Evolutionary conservation across 2,113 vertebrate genomes (phyloP).

Genomic region (Mastomys coucha): DNA sequence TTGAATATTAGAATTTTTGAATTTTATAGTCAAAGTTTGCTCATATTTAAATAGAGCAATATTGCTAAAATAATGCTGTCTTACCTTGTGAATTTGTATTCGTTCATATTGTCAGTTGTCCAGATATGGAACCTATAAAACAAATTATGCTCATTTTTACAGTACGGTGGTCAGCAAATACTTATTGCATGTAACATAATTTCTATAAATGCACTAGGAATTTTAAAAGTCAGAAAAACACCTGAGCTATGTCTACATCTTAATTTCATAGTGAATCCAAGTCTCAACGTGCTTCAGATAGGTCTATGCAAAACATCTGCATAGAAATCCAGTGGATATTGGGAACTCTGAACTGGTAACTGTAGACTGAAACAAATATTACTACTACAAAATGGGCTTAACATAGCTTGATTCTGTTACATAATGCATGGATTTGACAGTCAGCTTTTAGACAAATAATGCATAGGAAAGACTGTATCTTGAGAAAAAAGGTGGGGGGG

Average conservation of each 20-base stretch:
- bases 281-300: conserved; percentile 42
- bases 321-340: neutral
- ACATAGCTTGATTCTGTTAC: neutral
- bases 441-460: neutral
- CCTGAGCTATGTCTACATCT: neutral
- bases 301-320: conserved; percentile 18
- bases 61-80: neutral
- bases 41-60: neutral
- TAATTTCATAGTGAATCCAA: conserved; percentile 29
- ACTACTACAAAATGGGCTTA: neutral
- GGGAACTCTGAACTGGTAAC: neutral
- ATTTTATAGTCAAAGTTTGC: neutral
- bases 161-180: neutral
- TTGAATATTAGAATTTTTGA: neutral
- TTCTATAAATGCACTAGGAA: conserved; percentile 4
- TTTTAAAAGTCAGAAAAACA: neutral
- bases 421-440: neutral
- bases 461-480: neutral
- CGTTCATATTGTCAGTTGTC: neutral
- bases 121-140: neutral
- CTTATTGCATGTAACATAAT: conserved; percentile 45
- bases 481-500: neutral
- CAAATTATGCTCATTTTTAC: conserved; percentile 22
- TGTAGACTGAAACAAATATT: neutral
- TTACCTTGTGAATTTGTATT: neutral